These are phyloP conservation scores for Salvelinus namaycush DNA, from an alignment of 2,113 vertebrate species.

Conservation along the genomic window DNA sequence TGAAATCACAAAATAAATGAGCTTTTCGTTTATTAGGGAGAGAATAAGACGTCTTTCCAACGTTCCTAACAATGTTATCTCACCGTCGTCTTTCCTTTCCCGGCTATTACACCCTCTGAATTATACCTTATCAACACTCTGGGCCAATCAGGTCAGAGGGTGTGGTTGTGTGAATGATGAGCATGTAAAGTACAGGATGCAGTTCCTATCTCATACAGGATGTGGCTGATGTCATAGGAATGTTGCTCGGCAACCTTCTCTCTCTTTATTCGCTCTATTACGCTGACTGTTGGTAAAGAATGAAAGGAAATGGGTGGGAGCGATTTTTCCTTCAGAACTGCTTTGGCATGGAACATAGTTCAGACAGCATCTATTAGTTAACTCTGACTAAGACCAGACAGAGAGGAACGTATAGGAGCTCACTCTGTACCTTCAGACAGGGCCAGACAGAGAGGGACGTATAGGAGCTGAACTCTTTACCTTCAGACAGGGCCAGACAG, in stretches of 20 bases:
- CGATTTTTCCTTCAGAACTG: neutral
- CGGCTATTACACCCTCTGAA: neutral
- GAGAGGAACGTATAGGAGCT: neutral
- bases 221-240: constrained; percentile 52
- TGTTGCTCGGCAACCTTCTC: constrained; percentile 37
- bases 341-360: constrained; percentile 2
- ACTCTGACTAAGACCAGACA: too few species aligned
- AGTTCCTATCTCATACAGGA: constrained; percentile 35
- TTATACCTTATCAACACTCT: neutral
- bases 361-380: neutral
- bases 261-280: constrained; percentile 23
- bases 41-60: neutral
- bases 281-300: constrained; percentile 54
- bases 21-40: neutral
- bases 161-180: neutral
- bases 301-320: constrained; percentile 67
- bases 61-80: neutral
- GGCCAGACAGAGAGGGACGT: neutral
- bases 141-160: neutral
- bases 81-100: neutral
- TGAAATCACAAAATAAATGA: constrained; percentile 7
- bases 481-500: too few species aligned
- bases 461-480: too few species aligned
- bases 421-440: neutral
- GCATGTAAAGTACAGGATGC: constrained; percentile 14